Percentiles rank a stretch among this genome's conserved stretches.
phyloP scores from a whole-genome alignment of 2,888 invertebrate genomes.

The Hypomecis punctinalis region DNA sequence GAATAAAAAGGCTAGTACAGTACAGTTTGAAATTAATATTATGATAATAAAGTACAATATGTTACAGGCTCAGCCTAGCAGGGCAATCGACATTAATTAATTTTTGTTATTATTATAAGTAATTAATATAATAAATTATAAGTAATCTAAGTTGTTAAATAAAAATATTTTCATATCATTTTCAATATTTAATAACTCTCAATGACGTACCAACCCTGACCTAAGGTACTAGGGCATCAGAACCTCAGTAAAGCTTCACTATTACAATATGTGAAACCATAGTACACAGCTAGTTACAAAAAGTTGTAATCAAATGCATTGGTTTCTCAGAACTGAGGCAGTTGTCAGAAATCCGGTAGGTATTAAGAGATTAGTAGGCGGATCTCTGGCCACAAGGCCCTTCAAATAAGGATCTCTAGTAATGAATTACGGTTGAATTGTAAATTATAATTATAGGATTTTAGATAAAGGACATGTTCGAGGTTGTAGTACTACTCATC shows the following conservation, averaged over 20 bases:
- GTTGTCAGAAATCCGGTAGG: constrained; percentile 46
- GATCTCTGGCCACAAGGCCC: constrained; percentile 52
- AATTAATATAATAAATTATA: too few relatives aligned
- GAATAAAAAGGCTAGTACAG: too few relatives aligned
- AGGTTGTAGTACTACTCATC: too few relatives aligned
- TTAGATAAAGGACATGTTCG: not conserved
- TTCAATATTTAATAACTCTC: too few relatives aligned
- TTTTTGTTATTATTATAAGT: too few relatives aligned
- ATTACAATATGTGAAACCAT: not conserved
- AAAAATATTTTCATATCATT: too few relatives aligned
- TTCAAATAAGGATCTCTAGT: constrained; percentile 47
- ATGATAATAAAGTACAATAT: too few relatives aligned
- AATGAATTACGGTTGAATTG: not conserved
- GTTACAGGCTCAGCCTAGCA: too few relatives aligned
- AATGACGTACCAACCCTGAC: too few relatives aligned
- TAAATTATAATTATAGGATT: not conserved
- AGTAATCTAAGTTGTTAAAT: too few relatives aligned
- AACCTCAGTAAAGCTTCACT: not conserved
- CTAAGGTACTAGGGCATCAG: not conserved
- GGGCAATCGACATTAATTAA: too few relatives aligned
- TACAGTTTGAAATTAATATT: too few relatives aligned
- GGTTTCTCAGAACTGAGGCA: constrained; percentile 44
- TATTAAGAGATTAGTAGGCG: constrained; percentile 54
- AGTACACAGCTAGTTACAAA: not conserved
- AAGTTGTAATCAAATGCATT: constrained; percentile 37